A percentile compares a stretch with the other conserved stretches of the same genome.
phyloP scores from a whole-genome alignment of 2,888 invertebrate species.

The Rhagophthalmus giganteus region DNA sequence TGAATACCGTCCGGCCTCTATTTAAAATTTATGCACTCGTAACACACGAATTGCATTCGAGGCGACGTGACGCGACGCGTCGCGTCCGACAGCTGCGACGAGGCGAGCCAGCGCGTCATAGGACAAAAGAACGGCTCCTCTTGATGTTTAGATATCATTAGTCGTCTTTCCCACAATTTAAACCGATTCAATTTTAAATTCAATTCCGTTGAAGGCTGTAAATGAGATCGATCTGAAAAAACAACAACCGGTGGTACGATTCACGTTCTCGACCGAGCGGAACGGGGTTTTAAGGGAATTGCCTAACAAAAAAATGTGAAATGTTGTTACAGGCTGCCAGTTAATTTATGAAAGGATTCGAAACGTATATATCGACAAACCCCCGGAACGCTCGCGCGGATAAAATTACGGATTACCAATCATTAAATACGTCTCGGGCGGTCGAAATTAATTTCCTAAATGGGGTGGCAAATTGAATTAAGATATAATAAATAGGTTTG shows the following conservation, averaged over 20 bases:
- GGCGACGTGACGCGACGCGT: slow-evolving; percentile 7
- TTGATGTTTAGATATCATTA: slow-evolving; percentile 37
- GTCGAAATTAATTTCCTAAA: too few relatives aligned
- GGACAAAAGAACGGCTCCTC: slow-evolving; percentile 13
- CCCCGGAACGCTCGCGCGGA: slow-evolving; percentile 7
- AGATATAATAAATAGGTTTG: not conserved
- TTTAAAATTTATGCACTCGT: not conserved
- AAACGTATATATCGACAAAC: not conserved
- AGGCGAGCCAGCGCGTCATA: slow-evolving; percentile 7
- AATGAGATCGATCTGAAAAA: slow-evolving; percentile 34
- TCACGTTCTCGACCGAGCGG: slow-evolving; percentile 31
- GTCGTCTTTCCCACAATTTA: slow-evolving; percentile 32
- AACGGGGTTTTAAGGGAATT: slow-evolving; percentile 22
- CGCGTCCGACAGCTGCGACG: slow-evolving; percentile 13
- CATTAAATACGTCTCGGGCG: not conserved
- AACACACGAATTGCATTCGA: slow-evolving; percentile 8
- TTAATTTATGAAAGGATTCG: slow-evolving; percentile 3
- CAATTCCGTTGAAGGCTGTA: slow-evolving; percentile 33
- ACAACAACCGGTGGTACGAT: slow-evolving; percentile 32
- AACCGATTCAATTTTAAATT: slow-evolving; percentile 36
- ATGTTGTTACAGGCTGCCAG: slow-evolving; percentile 23
- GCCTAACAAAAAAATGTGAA: slow-evolving; percentile 20
- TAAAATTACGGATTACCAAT: not conserved
- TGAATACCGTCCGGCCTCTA: not conserved
- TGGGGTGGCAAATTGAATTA: not conserved